A percentile compares a stretch with the other conserved stretches of the same genome.
phyloP scores from a whole-genome alignment of 2,113 vertebrate genomes.

The Heterotis niloticus region DNA sequence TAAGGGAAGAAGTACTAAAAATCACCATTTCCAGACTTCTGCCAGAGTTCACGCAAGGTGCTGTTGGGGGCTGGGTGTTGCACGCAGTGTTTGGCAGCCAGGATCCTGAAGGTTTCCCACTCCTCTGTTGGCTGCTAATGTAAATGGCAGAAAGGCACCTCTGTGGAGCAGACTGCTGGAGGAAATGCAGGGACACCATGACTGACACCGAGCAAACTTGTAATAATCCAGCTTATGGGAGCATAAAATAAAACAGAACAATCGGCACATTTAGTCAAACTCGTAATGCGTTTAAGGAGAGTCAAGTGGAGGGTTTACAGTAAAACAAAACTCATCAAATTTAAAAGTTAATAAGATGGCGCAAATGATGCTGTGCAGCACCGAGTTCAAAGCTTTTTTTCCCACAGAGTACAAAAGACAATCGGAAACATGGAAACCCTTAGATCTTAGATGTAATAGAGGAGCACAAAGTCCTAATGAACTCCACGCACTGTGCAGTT shows the following conservation, averaged over 20 bases:
- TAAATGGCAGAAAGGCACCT: background rate
- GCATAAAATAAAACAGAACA: background rate
- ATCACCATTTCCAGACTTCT: background rate
- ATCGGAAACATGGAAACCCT: background rate
- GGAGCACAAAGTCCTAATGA: background rate
- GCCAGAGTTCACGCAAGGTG: background rate
- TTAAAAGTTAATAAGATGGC: too few species aligned
- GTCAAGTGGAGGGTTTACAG: background rate
- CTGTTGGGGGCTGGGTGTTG: constrained; percentile 25
- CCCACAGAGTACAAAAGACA: too few species aligned
- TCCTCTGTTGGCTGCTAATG: background rate
- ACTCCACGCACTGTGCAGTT: constrained; percentile 1
- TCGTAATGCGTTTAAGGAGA: too few species aligned
- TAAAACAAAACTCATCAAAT: background rate
- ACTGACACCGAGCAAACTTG: too few species aligned
- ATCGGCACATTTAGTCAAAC: too few species aligned
- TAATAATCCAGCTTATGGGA: background rate
- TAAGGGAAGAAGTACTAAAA: background rate
- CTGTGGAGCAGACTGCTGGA: constrained; percentile 8
- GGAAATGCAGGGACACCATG: background rate
- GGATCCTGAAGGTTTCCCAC: background rate
- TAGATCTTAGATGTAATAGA: constrained; percentile 14
- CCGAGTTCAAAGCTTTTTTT: background rate
- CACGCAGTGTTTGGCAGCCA: constrained; percentile 17
- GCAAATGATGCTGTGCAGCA: background rate